A percentile compares a stretch with the other conserved stretches of the same genome.
These are phyloP conservation scores for Gasterosteus nipponicus DNA, from an alignment of 2,113 vertebrate species.

Conservation along the genomic window DNA sequence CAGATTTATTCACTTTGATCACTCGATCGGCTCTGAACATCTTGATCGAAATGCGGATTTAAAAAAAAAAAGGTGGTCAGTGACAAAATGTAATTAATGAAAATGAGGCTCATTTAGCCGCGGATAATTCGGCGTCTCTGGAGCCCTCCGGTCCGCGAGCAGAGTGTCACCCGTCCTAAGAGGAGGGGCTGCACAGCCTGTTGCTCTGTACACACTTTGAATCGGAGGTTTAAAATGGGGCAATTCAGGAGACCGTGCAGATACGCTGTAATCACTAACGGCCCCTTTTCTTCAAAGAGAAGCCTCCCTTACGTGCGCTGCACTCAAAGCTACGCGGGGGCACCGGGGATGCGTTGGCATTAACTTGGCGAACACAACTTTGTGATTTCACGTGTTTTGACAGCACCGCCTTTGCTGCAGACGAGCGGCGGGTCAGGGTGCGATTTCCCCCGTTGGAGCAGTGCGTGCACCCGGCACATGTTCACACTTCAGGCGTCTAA, in stretches of 20 bases:
- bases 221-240: slow-evolving; percentile 51
- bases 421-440: neutral
- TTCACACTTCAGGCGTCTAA: slow-evolving; percentile 1
- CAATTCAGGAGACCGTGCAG: slow-evolving; percentile 54
- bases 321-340: slow-evolving; percentile 17
- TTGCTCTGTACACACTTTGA: slow-evolving; percentile 57
- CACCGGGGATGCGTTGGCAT: slow-evolving; percentile 1
- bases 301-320: slow-evolving; percentile 27
- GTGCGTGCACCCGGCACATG: slow-evolving; percentile 1
- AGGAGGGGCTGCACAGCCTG: slow-evolving; percentile 25
- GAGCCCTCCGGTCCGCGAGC: slow-evolving; percentile 14
- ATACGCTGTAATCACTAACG: slow-evolving; percentile 55
- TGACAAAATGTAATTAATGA: slow-evolving; percentile 21
- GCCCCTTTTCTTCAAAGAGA: slow-evolving; percentile 41
- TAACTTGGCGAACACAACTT: slow-evolving; percentile 15
- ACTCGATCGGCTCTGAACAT: neutral
- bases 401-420: neutral
- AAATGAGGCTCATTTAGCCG: slow-evolving; percentile 21
- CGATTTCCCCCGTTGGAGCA: neutral
- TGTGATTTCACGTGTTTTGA: slow-evolving; percentile 39
- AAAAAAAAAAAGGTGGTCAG: neutral
- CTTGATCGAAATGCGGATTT: slow-evolving; percentile 5
- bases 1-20: slow-evolving; percentile 44
- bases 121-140: neutral
- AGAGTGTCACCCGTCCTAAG: slow-evolving; percentile 22